Conservation (phyloP, 2,797 vertebrate species). For the Thripadectes ignobilis region DNA sequence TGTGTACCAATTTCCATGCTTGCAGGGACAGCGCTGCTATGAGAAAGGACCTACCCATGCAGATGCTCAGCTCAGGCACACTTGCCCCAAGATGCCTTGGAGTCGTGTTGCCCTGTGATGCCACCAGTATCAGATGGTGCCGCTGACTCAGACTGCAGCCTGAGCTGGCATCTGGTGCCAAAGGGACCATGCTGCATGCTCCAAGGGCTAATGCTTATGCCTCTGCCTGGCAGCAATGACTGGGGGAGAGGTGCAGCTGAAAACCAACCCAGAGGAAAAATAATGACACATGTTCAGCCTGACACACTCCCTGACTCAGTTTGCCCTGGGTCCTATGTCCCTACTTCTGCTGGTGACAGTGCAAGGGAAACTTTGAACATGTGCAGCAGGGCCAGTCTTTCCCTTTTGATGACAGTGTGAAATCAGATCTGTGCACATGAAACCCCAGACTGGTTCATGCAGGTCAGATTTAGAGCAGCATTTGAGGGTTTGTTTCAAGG, state of each 20-base stretch:
- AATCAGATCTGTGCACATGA: constrained; percentile 12
- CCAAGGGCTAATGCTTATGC: background rate
- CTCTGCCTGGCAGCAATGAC: background rate
- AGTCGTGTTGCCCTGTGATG: rapidly evolving
- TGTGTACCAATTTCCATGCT: background rate
- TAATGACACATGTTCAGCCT: background rate
- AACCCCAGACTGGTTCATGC: background rate
- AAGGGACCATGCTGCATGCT: background rate
- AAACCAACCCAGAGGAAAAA: background rate
- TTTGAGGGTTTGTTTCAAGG: constrained; percentile 1
- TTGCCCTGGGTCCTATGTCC: rapidly evolving
- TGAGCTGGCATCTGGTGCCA: background rate
- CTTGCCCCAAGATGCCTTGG: rapidly evolving
- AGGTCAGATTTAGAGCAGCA: background rate
- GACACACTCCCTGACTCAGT: background rate
- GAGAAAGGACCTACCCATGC: background rate
- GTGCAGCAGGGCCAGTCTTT: background rate
- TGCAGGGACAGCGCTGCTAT: background rate
- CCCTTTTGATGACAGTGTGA: background rate
- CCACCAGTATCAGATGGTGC: background rate
- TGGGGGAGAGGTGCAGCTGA: background rate
- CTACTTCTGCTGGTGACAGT: background rate
- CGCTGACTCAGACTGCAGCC: background rate
- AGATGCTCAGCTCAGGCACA: background rate
- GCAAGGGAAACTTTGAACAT: background rate